A percentile compares a stretch with the other conserved stretches of the same genome.
Evolutionary conservation across 2,888 invertebrate species (phyloP).

Genomic region (Dendrolimus houi): DNA sequence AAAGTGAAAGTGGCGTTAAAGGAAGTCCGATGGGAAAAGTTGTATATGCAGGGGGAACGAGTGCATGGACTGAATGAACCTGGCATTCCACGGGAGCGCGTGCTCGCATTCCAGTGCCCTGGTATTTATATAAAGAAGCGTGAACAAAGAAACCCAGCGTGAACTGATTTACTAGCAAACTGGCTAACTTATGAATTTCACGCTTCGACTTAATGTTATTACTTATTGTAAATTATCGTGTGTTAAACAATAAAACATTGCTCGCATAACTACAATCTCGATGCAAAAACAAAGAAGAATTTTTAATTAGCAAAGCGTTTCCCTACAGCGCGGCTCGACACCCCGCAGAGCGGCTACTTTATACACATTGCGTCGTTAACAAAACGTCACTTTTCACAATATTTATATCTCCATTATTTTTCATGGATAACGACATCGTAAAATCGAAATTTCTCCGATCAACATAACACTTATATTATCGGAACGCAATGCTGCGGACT

Average conservation of each 20-base stretch:
- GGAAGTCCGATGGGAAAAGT: too few relatives aligned
- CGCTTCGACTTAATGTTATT: constrained; percentile 37
- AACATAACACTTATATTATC: constrained; percentile 17
- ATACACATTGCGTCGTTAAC: constrained; percentile 65
- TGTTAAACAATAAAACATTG: constrained; percentile 56
- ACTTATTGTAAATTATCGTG: constrained; percentile 44
- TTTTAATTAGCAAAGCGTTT: constrained; percentile 65
- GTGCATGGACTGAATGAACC: not conserved
- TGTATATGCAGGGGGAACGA: not conserved
- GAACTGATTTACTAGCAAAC: constrained; percentile 31
- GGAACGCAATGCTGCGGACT: not conserved
- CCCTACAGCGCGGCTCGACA: constrained; percentile 35
- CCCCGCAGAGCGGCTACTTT: constrained; percentile 63
- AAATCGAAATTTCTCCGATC: constrained; percentile 43
- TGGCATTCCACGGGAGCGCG: not conserved
- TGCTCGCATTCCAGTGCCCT: constrained; percentile 4
- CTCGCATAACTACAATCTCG: constrained; percentile 48
- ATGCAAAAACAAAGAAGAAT: constrained; percentile 55
- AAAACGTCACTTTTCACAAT: constrained; percentile 68
- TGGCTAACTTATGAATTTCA: constrained; percentile 43
- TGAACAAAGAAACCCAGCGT: constrained; percentile 25
- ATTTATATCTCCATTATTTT: constrained; percentile 71
- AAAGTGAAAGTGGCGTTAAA: too few relatives aligned
- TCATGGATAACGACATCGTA: constrained; percentile 58
- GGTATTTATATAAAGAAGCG: constrained; percentile 12